Evolutionary conservation across 2,888 invertebrate species (phyloP).

Genomic region (Parascotia fuliginaria): DNA sequence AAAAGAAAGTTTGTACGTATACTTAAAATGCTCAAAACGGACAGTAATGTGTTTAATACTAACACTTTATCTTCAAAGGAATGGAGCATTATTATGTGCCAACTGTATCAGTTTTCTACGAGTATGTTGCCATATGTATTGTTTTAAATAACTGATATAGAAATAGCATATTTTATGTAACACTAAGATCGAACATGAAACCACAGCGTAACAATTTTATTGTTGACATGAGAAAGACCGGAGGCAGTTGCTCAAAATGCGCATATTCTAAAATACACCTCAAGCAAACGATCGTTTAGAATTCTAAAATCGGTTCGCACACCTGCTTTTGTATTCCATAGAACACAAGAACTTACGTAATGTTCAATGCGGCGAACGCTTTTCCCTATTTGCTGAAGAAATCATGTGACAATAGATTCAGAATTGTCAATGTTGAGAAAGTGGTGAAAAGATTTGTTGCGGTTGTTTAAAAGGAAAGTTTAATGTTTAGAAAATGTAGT

Average conservation of each 20-base stretch:
- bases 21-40: too few relatives aligned
- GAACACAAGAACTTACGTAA: slow-evolving; percentile 4
- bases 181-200: too few relatives aligned
- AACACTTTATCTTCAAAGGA: too few relatives aligned
- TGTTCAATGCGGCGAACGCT: not conserved
- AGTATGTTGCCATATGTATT: too few relatives aligned
- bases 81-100: too few relatives aligned
- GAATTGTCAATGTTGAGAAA: not conserved
- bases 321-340: slow-evolving; percentile 25
- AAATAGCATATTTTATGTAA: too few relatives aligned
- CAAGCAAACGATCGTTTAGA: slow-evolving; percentile 19
- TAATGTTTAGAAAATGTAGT: not conserved
- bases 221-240: too few relatives aligned
- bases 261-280: slow-evolving; percentile 14
- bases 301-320: slow-evolving; percentile 27
- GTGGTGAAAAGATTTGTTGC: not conserved
- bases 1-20: too few relatives aligned
- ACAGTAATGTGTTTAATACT: too few relatives aligned
- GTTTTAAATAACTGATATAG: too few relatives aligned
- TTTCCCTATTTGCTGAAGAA: slow-evolving; percentile 9
- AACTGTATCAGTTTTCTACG: too few relatives aligned
- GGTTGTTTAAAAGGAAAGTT: not conserved
- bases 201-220: too few relatives aligned
- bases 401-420: slow-evolving; percentile 8
- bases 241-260: slow-evolving; percentile 2